These are phyloP conservation scores for Diploptera punctata DNA, from an alignment of 2,888 invertebrate genomes.

Conservation along the genomic window DNA sequence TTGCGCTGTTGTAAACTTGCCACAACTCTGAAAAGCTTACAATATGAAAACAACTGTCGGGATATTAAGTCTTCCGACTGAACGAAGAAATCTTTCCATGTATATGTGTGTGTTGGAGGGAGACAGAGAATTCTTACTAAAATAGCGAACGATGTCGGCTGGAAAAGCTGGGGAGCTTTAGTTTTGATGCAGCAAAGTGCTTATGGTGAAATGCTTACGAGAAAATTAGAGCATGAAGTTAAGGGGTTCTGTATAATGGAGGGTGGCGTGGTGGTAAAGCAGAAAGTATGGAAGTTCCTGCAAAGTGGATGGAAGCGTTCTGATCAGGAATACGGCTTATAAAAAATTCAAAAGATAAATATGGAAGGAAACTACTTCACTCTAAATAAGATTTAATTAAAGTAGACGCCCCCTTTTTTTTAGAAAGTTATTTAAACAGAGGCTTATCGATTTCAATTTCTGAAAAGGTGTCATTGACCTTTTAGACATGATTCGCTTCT, in stretches of 20 bases:
- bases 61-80: conserved; percentile 12
- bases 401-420: too few species aligned
- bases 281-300: background rate
- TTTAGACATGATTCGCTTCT: too few species aligned
- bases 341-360: too few species aligned
- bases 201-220: conserved; percentile 24
- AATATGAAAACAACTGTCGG: conserved; percentile 22
- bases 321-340: background rate
- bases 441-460: too few species aligned
- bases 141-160: conserved; percentile 12
- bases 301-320: background rate
- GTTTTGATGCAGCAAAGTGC: conserved; percentile 25
- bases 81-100: background rate
- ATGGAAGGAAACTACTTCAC: too few species aligned
- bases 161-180: conserved; percentile 19
- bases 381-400: too few species aligned
- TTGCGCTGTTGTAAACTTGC: background rate
- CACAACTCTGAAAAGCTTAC: conserved; percentile 4
- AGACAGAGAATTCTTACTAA: conserved; percentile 19
- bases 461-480: too few species aligned
- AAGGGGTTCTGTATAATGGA: conserved; percentile 9
- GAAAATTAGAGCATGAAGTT: conserved; percentile 28
- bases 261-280: background rate
- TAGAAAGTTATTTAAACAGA: too few species aligned
- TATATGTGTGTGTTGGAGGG: background rate